A percentile compares a stretch with the other conserved stretches of the same genome.
Conservation (phyloP, 2,113 vertebrate genomes). For the Eulemur macaco region DNA sequence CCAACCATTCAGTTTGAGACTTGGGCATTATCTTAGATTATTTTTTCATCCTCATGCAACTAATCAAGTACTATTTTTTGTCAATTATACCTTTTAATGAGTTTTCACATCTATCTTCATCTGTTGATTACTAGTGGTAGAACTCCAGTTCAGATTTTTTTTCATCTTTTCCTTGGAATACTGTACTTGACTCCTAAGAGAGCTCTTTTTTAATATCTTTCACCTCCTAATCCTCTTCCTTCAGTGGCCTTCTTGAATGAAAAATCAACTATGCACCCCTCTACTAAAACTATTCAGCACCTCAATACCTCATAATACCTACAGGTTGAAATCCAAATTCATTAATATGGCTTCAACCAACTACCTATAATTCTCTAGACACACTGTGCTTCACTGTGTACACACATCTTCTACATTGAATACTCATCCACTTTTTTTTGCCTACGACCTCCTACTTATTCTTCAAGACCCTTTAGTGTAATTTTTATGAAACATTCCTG, state of each 20-base stretch:
- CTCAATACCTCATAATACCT: not conserved
- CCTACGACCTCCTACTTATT: not conserved
- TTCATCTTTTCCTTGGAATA: not conserved
- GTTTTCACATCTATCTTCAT: not conserved
- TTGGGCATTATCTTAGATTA: not conserved
- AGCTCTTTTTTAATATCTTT: not conserved
- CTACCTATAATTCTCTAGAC: not conserved
- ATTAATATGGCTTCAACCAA: not conserved
- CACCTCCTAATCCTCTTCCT: not conserved
- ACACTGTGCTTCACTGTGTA: not conserved
- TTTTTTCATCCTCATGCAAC: not conserved
- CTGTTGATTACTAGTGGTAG: fast-evolving
- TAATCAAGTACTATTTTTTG: not conserved
- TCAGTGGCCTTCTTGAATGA: not conserved
- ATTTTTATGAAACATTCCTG: not conserved
- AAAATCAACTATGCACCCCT: not conserved
- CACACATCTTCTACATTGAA: not conserved
- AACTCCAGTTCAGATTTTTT: not conserved
- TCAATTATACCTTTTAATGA: not conserved
- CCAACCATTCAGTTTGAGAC: not conserved
- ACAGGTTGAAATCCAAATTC: not conserved
- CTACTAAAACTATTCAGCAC: not conserved
- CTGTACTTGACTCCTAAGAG: not conserved
- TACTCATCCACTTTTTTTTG: not conserved
- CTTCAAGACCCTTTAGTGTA: not conserved